These are phyloP conservation scores for Gastrophryne carolinensis DNA, from an alignment of 2,797 vertebrate species.

Conservation along the genomic window DNA sequence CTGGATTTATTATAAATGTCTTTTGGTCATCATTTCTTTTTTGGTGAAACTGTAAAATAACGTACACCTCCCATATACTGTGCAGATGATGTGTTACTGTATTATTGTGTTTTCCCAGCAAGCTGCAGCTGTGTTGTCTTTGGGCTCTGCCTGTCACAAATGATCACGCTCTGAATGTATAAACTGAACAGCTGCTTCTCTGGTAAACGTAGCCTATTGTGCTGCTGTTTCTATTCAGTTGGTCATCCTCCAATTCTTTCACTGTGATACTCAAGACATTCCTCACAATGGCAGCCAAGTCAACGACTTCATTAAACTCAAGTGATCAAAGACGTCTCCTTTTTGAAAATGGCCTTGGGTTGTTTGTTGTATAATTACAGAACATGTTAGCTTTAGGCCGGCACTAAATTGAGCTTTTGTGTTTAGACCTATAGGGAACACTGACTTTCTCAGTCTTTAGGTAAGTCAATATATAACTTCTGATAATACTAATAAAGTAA, in stretches of 20 bases:
- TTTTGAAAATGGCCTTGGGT: background rate
- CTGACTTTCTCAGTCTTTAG: too few species aligned
- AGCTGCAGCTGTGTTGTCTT: conserved; percentile 57
- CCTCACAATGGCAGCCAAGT: background rate
- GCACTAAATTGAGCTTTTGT: too few species aligned
- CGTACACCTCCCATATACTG: background rate
- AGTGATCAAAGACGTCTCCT: background rate
- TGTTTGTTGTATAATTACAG: background rate
- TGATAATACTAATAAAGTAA: too few species aligned
- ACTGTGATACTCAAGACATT: background rate
- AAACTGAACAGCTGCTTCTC: conserved; percentile 58
- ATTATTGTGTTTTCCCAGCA: conserved; percentile 50
- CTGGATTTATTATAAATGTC: too few species aligned
- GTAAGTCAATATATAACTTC: too few species aligned
- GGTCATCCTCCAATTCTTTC: background rate
- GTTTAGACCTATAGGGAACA: too few species aligned
- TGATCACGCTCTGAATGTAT: conserved; percentile 52
- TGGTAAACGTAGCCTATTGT: conserved; percentile 29
- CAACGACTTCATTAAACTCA: background rate
- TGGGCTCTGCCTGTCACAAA: conserved; percentile 54
- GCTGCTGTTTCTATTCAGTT: conserved; percentile 20
- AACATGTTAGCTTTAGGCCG: too few species aligned
- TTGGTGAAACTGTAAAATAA: background rate
- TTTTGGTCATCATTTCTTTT: too few species aligned
- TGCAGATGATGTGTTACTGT: background rate